Base-by-base conservation (phyloP, 2,113 vertebrate species). In the Zapus hudsonius region DNA sequence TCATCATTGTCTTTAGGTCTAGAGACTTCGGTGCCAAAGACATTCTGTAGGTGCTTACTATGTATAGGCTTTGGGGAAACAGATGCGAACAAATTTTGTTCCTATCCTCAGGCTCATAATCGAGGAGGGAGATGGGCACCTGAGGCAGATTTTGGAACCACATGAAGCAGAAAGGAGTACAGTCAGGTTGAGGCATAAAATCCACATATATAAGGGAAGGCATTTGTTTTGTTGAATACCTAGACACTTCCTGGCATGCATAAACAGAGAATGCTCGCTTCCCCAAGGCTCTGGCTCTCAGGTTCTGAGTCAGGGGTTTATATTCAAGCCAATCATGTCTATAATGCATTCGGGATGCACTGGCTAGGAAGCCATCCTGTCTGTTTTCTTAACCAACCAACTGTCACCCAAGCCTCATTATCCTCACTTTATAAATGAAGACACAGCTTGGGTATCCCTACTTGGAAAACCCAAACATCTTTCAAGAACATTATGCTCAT, bases 181-280 rank as follows among this genome's bases (percentile, higher is more conserved):
- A 0, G 1, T 2, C 4, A 1, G 16, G 59, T 1, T 4, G 31
- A 61, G 7, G 4, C 25, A 2, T 6, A 64, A 84, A 55, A 8
- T 19, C 19, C 5, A 12, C 0, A 17, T 12, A 6, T 44, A 3
- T 23, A 6, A n/a, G 13, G 76, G 33, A 40, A 33, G 52, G 16
- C 11, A 0, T 7, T 2, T 12, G 61, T 23, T 7, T 1, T 19
- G 9, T 0, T 7, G 27, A n/a, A 25, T 61, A 73, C 85, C 4
- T 4, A 13, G 76, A 7, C 5, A 2, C 23, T 42, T 76, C 44
- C 85, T 10, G 66, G 47, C 3, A 2, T 36, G 31, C 7, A 36
- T 40, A 20, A 13, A 7, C 29, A 44, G 78, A 27, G 2, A 29
- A 75, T 59, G 17, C 33, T 42, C 0, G n/a, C 31, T 3, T 11